Percentiles rank a stretch among this genome's conserved stretches.
Conservation (phyloP, 2,797 vertebrate genomes). For the Peromyscus melanophrys region DNA sequence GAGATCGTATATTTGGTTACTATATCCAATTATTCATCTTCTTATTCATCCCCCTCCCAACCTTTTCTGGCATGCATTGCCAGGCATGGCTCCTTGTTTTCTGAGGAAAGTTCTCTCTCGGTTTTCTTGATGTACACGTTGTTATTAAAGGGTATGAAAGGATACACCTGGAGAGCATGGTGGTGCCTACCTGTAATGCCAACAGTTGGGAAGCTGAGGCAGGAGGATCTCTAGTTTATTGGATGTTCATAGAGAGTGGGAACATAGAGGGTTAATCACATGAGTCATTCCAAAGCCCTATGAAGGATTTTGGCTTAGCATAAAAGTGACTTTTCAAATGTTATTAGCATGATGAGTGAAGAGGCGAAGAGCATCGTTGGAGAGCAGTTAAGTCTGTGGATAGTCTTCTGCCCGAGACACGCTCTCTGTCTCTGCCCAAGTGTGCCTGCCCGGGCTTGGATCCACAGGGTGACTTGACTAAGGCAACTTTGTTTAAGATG, state of each 20-base stretch:
- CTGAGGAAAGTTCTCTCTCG: constrained; percentile 10
- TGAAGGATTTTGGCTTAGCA: constrained; percentile 53
- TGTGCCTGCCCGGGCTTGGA: constrained; percentile 41
- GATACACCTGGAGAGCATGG: background rate
- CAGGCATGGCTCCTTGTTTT: background rate
- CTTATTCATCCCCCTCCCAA: background rate
- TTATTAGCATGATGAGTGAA: constrained; percentile 42
- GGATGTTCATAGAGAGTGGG: background rate
- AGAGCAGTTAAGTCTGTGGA: background rate
- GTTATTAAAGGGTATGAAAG: background rate
- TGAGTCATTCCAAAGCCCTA: constrained; percentile 1
- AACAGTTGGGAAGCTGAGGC: background rate
- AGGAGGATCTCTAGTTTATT: background rate
- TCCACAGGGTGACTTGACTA: constrained; percentile 69
- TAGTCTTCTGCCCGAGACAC: constrained; percentile 46
- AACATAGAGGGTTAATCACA: background rate
- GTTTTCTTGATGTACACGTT: background rate
- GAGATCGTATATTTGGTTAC: background rate
- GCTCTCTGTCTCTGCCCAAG: background rate
- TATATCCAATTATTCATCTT: constrained; percentile 3
- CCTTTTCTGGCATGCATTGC: background rate
- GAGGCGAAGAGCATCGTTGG: background rate
- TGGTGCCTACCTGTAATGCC: background rate
- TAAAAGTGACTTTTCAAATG: constrained; percentile 49
- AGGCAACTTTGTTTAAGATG: constrained; percentile 79